Percentiles rank a stretch among this genome's conserved stretches.
phyloP scores from a whole-genome alignment of 2,797 vertebrate species.

The Gallinago nigripennis region DNA sequence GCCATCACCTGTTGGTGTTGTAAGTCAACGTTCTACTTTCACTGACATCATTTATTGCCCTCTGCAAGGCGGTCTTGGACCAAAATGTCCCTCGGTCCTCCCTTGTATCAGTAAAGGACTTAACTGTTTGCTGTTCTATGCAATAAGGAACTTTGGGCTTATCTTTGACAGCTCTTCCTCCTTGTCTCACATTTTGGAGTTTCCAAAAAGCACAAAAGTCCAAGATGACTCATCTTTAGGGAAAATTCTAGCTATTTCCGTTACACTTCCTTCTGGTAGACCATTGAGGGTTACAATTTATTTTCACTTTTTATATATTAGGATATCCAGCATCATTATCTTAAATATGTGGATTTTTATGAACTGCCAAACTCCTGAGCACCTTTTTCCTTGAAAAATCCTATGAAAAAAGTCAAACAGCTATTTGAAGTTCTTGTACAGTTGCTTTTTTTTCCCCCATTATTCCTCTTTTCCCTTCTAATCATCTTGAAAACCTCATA shows the following conservation, averaged over 20 bases:
- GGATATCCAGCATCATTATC: neutral
- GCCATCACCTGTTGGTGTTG: accelerated
- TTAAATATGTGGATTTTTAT: neutral
- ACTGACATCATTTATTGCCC: neutral
- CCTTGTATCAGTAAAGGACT: neutral
- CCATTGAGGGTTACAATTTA: neutral
- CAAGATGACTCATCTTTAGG: neutral
- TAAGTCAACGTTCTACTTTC: neutral
- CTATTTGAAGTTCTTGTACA: neutral
- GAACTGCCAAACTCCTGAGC: neutral
- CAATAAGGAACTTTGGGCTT: neutral
- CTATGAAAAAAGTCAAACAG: neutral
- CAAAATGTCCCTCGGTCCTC: neutral
- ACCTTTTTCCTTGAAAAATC: neutral
- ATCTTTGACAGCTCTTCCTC: neutral
- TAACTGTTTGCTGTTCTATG: accelerated
- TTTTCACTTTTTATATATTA: neutral
- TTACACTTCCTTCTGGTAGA: neutral
- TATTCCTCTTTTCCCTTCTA: neutral
- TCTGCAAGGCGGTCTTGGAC: neutral
- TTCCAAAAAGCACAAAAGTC: neutral
- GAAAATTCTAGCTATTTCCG: neutral
- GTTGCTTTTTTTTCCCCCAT: neutral
- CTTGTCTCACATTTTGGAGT: neutral
- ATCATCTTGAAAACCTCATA: neutral